Base-by-base conservation (phyloP, 1,140 invertebrate genomes). In the Drosophila asahinai region DNA sequence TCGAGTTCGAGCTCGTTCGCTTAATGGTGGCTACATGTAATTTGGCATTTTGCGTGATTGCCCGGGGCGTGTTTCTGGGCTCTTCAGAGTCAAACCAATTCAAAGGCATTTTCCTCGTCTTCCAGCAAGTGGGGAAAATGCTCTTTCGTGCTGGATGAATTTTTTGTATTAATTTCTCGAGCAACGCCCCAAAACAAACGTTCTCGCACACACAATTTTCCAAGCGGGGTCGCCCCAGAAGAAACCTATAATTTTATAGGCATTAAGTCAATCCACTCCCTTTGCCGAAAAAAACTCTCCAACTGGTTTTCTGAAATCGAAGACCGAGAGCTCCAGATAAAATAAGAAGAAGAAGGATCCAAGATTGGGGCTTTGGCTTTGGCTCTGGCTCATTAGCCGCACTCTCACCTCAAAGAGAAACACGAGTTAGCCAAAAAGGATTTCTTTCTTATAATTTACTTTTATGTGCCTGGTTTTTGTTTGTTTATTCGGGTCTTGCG, bases 41-140 rank as follows among this genome's bases (percentile, higher is more conserved):
- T 90, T 90, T 90, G 81, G 89, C 83, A 83, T 90, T 86, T 92
- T 92, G 90, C 90, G 90, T 92, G 90, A 92, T 92, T 90, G 90
- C 90, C 72, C 51, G 63, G 74, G 90, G 90, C 86, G 90, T 90
- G 90, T 91, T 79, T 76, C 49, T 70, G 68, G 71, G 65, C 51
- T 79, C 59, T 52, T 73, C 38, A 73, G 72, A 73, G 70, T 73
- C 67, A 71, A 60, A 73, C 70, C 67, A 73, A 73, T 61, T 75
- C 43, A 36, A 67, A 61, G 61, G 80, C 72, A 82, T 91, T 92
- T 91, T 83, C 33, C 33, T 9, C 30, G 8, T 36, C 77, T 65
- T 48, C 64, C 54, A 55, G 33, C 19, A 55, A 55, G 54, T 55
- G 33, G 77, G 67, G 80, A 83, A 89, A 89, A 90, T 84, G 73